These are phyloP conservation scores for Protomyctophum bolini DNA, from an alignment of 2,113 vertebrate genomes.

Conservation along the genomic window DNA sequence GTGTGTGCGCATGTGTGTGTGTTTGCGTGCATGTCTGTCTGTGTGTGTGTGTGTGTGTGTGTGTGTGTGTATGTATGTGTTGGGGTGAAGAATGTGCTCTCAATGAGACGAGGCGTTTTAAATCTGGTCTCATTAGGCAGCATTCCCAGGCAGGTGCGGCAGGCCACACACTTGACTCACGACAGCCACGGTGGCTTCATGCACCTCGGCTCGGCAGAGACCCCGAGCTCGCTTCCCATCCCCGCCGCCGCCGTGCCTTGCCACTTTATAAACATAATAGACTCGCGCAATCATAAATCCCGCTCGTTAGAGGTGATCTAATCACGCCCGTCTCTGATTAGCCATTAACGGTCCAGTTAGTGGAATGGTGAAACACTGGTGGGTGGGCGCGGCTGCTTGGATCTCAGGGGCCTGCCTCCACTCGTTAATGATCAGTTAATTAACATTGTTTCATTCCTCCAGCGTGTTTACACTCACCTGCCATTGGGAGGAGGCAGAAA, in stretches of 20 bases:
- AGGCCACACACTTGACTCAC: no score
- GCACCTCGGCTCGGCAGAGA: background rate
- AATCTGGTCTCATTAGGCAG: constrained; percentile 39
- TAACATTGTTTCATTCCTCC: constrained; percentile 74
- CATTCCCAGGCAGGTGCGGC: constrained; percentile 16
- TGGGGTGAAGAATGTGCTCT: constrained; percentile 7
- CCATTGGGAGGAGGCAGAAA: constrained; percentile 58
- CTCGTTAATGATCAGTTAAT: constrained; percentile 72
- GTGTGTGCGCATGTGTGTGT: no score
- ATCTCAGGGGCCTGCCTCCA: constrained; percentile 67
- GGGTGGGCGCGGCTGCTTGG: constrained; percentile 70
- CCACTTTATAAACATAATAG: constrained; percentile 33
- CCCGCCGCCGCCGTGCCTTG: background rate
- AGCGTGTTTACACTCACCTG: constrained; percentile 68
- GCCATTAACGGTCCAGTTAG: constrained; percentile 78
- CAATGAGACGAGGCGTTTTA: constrained; percentile 35
- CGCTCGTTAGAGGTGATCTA: constrained; percentile 71
- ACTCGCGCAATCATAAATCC: constrained; percentile 69
- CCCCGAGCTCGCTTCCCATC: no score
- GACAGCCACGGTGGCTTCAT: constrained; percentile 1
- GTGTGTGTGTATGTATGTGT: no score
- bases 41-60: no score
- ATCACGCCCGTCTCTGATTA: constrained; percentile 74
- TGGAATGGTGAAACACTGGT: constrained; percentile 71
- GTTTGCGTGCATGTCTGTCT: no score